Conservation (phyloP, 2,797 vertebrate genomes). For the Silurus lanzhouensis region DNA sequence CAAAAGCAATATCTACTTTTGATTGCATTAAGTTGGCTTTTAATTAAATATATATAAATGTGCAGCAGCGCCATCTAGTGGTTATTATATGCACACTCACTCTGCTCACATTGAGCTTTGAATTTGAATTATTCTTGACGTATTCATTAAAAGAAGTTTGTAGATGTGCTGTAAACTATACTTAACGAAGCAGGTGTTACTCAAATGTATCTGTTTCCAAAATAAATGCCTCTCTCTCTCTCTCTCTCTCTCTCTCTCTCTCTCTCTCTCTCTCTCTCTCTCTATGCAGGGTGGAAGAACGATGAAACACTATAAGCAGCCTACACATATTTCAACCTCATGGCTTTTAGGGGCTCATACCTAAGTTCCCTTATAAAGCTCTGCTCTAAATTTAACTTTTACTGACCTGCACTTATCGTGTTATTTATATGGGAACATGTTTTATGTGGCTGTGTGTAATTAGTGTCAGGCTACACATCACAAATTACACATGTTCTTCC, state of each 20-base stretch:
- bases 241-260: too few species aligned
- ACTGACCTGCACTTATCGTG: not conserved
- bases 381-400: conserved; percentile 54
- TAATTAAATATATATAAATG: not conserved
- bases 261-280: too few species aligned
- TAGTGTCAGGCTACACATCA: not conserved
- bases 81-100: not conserved
- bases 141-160: not conserved
- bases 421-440: conserved; percentile 11
- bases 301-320: conserved; percentile 47
- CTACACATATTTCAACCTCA: conserved; percentile 30
- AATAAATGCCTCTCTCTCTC: not conserved
- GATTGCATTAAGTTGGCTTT: not conserved
- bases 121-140: not conserved
- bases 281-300: not conserved
- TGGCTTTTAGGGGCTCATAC: conserved; percentile 34
- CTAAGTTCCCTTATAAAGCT: conserved; percentile 56
- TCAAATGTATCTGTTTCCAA: not conserved
- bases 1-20: not conserved
- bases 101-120: not conserved
- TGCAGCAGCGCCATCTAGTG: conserved; percentile 25
- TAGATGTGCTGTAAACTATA: not conserved
- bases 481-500: too few species aligned
- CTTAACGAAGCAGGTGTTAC: not conserved
- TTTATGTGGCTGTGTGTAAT: not conserved